Base-by-base conservation (phyloP, 2,888 invertebrate species). In the Bruchidius siliquastri region DNA sequence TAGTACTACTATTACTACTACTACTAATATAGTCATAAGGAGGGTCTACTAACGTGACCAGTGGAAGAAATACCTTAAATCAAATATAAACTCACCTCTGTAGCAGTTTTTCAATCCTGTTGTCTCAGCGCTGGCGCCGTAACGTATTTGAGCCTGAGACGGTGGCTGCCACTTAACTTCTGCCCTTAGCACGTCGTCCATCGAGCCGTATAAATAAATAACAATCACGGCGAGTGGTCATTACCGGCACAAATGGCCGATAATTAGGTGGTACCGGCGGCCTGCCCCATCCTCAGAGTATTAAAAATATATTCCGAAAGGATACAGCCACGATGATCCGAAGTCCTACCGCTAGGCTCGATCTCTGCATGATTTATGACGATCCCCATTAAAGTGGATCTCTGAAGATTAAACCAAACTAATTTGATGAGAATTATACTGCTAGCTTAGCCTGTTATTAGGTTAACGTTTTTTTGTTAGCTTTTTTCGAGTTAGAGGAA, bases 351-450 rank as follows among this genome's bases (percentile, higher is more conserved):
- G 30, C 30, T 30, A 30, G n/a, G n/a, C n/a, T n/a, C n/a, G n/a
- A n/a, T n/a, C n/a, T n/a, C n/a, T 8, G 30, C 8, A 30, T 30
- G 30, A 30, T 30, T 30, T 30, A 30, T 30, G 30, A 30, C 8
- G 30, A 3, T 3, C 10, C 18, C 49, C 71, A 71, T 71, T 71
- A 71, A 71, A 71, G 26, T 32, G 32, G 26, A 71, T 6, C 22
- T 26, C 49, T 71, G 26, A 26, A 49, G 26, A 26, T 49, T 13
- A 21, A 26, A n/a, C 26, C 18, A 26, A 49, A 72, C 22, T 72
- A 72, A 72, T 32, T 72, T 67, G 67, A 72, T 72, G 67, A 72
- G 67, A 67, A 72, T 22, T 66, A 26, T 21, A 21, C n/a, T 72
- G 30, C 26, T 30, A 71, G 69, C 69, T 71, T 30, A 30, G 30